A percentile compares a stretch with the other conserved stretches of the same genome.
These are phyloP conservation scores for Pinna nobilis DNA, from an alignment of 1,140 invertebrate genomes.

Conservation along the genomic window DNA sequence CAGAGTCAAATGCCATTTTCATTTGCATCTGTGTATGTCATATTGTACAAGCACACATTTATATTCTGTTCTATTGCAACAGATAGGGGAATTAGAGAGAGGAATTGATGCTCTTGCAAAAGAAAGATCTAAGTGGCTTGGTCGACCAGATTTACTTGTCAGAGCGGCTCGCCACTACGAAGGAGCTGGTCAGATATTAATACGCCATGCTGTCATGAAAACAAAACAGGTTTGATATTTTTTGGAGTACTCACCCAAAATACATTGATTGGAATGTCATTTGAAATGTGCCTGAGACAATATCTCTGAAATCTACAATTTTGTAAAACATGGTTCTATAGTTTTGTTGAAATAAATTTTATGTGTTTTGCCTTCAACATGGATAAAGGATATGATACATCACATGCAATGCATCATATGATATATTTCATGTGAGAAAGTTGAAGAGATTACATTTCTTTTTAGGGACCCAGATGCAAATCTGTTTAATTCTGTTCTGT, in stretches of 20 bases:
- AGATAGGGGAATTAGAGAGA: slow-evolving; percentile 61
- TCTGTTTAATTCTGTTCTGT: too few species aligned
- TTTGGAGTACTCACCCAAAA: background rate
- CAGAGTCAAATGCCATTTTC: too few species aligned
- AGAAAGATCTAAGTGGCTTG: slow-evolving; percentile 73
- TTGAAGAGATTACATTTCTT: too few species aligned
- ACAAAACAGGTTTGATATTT: slow-evolving; percentile 65
- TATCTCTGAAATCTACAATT: slow-evolving; percentile 51
- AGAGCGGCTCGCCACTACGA: slow-evolving; percentile 78
- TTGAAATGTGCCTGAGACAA: background rate
- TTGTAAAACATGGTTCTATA: slow-evolving; percentile 45
- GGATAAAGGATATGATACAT: too few species aligned
- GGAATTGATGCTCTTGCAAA: slow-evolving; percentile 72
- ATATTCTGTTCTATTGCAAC: too few species aligned
- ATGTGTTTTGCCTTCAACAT: too few species aligned
- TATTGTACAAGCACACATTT: too few species aligned
- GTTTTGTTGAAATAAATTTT: too few species aligned
- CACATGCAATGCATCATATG: too few species aligned
- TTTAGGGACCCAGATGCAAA: too few species aligned
- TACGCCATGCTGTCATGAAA: slow-evolving; percentile 75
- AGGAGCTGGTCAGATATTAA: slow-evolving; percentile 76
- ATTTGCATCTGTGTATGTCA: too few species aligned
- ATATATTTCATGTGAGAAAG: too few species aligned
- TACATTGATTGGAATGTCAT: background rate
- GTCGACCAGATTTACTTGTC: slow-evolving; percentile 73